A percentile compares a stretch with the other conserved stretches of the same genome.
Evolutionary conservation across 92 coral and sea anemone genomes (phyloP).

Genomic region (Virgularia gustaviana): DNA sequence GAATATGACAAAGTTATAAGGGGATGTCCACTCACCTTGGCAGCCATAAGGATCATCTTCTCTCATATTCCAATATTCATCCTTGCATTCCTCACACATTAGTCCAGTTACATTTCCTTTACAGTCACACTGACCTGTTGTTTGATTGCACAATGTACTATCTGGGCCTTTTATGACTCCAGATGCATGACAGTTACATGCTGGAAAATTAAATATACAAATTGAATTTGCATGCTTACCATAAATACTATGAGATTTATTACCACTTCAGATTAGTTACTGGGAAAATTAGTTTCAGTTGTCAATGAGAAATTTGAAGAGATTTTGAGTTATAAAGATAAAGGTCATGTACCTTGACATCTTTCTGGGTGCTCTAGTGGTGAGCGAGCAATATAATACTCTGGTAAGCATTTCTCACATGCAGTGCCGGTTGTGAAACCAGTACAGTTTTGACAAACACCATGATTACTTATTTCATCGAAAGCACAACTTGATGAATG

Average conservation of each 20-base stretch:
- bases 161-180: slow-evolving; percentile 61
- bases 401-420: slow-evolving; percentile 69
- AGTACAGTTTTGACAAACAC: slow-evolving; percentile 78
- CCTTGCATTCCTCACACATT: slow-evolving; percentile 69
- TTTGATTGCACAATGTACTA: slow-evolving; percentile 60
- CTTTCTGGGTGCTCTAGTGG: slow-evolving; percentile 58
- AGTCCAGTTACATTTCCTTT: slow-evolving; percentile 70
- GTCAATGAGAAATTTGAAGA: not conserved
- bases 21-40: slow-evolving; percentile 58
- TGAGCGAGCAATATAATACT: slow-evolving; percentile 60
- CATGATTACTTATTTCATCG: slow-evolving; percentile 63
- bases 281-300: not conserved
- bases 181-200: slow-evolving; percentile 71
- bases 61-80: slow-evolving; percentile 72
- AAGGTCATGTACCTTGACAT: slow-evolving; percentile 66
- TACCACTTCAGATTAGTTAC: not conserved
- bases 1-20: not conserved
- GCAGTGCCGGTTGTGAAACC: slow-evolving; percentile 79
- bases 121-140: slow-evolving; percentile 83
- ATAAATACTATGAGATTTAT: not conserved
- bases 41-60: slow-evolving; percentile 64
- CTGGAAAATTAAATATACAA: slow-evolving; percentile 37
- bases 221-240: too few relatives aligned
- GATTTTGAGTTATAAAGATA: not conserved
- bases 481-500: slow-evolving; percentile 74